phyloP scores from a whole-genome alignment of 2,888 invertebrate species.

The Ecdyonurus torrentis region DNA sequence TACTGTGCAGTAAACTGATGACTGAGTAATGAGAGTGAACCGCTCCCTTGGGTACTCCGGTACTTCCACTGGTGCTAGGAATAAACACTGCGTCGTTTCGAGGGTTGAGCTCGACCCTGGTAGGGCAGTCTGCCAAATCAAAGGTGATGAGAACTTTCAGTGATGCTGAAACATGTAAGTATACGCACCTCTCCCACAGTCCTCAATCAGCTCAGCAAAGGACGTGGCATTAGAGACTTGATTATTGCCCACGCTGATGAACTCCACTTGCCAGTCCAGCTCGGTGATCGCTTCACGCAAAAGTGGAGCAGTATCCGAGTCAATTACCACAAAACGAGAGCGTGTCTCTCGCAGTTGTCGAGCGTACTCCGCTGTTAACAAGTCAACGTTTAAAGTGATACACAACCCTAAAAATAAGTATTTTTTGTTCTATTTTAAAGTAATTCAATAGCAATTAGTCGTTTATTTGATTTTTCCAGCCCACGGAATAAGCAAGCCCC shows the following conservation, averaged over 20 bases:
- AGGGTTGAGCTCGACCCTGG: slow-evolving; percentile 11
- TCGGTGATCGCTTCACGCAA: not conserved
- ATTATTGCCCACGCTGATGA: not conserved
- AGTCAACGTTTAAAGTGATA: not conserved
- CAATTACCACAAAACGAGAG: not conserved
- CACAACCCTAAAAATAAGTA: too few relatives aligned
- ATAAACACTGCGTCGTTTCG: slow-evolving; percentile 22
- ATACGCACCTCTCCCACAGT: not conserved
- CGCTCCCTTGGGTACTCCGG: slow-evolving; percentile 19
- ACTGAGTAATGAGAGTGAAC: slow-evolving; percentile 8
- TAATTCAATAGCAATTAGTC: too few relatives aligned
- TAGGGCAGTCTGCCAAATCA: slow-evolving; percentile 4
- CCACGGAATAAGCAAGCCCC: too few relatives aligned
- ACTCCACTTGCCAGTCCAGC: not conserved
- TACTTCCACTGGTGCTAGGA: slow-evolving; percentile 31
- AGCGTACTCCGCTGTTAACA: not conserved
- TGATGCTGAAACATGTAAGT: too few relatives aligned
- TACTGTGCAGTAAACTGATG: not conserved
- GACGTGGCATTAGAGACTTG: not conserved
- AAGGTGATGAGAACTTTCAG: too few relatives aligned
- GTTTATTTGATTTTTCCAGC: too few relatives aligned
- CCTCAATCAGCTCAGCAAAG: not conserved
- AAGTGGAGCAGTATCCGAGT: not conserved
- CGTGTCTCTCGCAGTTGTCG: not conserved
- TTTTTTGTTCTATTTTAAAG: too few relatives aligned